phyloP scores from a whole-genome alignment of 2,797 vertebrate species.

The Sus cebifrons region DNA sequence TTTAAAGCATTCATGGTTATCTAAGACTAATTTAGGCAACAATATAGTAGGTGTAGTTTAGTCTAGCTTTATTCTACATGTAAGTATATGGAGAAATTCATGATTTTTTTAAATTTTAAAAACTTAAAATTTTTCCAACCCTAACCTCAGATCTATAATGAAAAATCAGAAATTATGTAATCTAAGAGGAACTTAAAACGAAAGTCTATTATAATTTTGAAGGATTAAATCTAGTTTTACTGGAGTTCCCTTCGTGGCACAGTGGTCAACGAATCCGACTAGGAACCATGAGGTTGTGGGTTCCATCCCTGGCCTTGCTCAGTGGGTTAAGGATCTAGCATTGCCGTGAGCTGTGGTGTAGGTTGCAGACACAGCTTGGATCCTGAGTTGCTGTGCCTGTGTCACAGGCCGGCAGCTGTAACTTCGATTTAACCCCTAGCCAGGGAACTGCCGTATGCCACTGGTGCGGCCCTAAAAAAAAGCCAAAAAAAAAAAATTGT shows the following conservation, averaged over 20 bases:
- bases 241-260: no score
- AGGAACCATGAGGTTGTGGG: no score
- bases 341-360: no score
- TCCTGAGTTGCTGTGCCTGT: no score
- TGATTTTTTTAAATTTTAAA: neutral
- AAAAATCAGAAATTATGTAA: slow-evolving; percentile 3
- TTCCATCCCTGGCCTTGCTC: no score
- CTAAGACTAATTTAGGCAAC: neutral
- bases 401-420: no score
- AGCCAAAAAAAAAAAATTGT: neutral
- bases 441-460: no score
- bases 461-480: no score
- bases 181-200: neutral
- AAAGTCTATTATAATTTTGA: slow-evolving; percentile 43
- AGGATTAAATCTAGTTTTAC: neutral
- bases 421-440: no score
- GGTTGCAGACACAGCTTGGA: no score
- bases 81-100: neutral
- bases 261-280: no score
- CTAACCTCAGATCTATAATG: neutral
- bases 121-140: neutral
- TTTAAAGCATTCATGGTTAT: neutral
- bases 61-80: neutral
- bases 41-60: neutral
- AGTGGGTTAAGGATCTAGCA: no score